These are phyloP conservation scores for Zoroaster sp. DNA, from an alignment of 53 echinoderm and acorn worm genomes.

Conservation along the genomic window DNA sequence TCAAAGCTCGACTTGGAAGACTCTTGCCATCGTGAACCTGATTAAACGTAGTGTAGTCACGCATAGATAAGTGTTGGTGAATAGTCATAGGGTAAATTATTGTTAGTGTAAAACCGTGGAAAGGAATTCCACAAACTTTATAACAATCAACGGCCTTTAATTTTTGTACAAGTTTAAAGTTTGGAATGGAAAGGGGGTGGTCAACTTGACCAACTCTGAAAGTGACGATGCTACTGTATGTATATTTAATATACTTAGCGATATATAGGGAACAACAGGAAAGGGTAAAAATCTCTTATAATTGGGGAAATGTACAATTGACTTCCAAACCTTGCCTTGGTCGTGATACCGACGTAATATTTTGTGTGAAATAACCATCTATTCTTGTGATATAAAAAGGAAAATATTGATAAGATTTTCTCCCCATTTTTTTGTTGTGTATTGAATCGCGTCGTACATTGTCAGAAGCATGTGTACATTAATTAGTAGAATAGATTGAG, in stretches of 20 bases:
- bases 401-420: constrained; percentile 40
- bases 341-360: background rate
- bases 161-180: background rate
- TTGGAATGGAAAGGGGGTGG: too few species aligned
- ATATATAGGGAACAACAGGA: too few species aligned
- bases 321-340: background rate
- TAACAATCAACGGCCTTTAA: background rate
- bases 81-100: background rate
- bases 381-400: constrained; percentile 31
- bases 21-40: background rate
- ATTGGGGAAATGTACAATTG: background rate
- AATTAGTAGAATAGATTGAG: too few species aligned
- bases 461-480: background rate
- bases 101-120: background rate
- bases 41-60: background rate
- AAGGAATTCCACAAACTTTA: background rate
- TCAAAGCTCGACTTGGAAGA: background rate
- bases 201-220: too few species aligned
- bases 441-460: background rate
- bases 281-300: too few species aligned
- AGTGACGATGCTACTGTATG: too few species aligned
- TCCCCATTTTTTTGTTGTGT: constrained; percentile 16
- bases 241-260: too few species aligned
- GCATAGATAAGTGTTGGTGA: background rate
- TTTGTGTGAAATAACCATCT: background rate